These are phyloP conservation scores for Neelides sp. DNA, from an alignment of 1,140 invertebrate genomes.

Conservation along the genomic window DNA sequence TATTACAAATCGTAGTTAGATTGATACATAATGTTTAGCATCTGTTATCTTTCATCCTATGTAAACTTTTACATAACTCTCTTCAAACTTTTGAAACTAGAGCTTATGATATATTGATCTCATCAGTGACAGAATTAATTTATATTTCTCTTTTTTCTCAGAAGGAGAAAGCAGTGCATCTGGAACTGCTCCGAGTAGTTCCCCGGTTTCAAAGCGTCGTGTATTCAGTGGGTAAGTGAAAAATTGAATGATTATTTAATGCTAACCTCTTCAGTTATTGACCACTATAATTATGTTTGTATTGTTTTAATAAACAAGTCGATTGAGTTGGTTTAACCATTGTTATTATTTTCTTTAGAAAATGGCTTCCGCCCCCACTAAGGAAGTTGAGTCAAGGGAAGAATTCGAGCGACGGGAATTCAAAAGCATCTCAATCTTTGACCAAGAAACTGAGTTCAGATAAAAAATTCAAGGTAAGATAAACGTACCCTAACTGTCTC, in stretches of 20 bases:
- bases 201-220: constrained; percentile 63
- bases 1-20: too few relatives aligned
- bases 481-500: too few relatives aligned
- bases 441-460: constrained; percentile 62
- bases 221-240: constrained; percentile 63
- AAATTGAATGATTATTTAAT: neutral
- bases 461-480: constrained; percentile 61
- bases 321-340: neutral
- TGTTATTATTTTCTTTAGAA: constrained; percentile 47
- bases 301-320: neutral
- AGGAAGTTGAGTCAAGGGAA: constrained; percentile 80
- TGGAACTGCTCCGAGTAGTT: constrained; percentile 41
- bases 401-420: constrained; percentile 22
- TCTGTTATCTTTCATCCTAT: too few relatives aligned
- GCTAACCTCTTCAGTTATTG: neutral
- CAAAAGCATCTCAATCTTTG: constrained; percentile 41
- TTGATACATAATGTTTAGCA: too few relatives aligned
- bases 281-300: neutral
- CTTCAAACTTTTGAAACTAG: neutral
- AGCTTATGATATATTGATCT: constrained; percentile 13
- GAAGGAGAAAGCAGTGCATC: constrained; percentile 39
- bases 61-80: too few relatives aligned
- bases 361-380: constrained; percentile 79
- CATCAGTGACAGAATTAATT: constrained; percentile 2
- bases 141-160: constrained; percentile 36